Conservation (phyloP, 2,113 vertebrate genomes). For the Smithornis capensis region DNA sequence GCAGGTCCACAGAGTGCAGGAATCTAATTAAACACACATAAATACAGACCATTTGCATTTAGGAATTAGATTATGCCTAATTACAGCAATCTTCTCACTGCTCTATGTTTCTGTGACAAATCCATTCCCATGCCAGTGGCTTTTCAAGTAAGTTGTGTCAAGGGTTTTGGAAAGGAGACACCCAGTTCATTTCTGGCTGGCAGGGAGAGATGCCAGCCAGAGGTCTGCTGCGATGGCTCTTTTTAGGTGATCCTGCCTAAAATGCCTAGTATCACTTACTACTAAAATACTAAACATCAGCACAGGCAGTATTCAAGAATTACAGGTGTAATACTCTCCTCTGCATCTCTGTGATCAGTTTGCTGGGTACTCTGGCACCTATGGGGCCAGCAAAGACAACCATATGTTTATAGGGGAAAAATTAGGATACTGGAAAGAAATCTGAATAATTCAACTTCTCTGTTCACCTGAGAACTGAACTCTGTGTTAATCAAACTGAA, state of each 20-base stretch:
- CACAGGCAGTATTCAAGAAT: not conserved
- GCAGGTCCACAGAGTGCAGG: not conserved
- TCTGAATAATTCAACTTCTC: not conserved
- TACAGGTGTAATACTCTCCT: not conserved
- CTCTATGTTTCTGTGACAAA: not conserved
- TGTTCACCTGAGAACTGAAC: not conserved
- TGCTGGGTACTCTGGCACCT: not conserved
- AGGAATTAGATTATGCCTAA: slow-evolving; percentile 20
- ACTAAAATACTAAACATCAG: not conserved
- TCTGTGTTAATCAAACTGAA: not conserved
- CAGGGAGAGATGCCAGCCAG: not conserved
- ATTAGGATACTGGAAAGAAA: not conserved
- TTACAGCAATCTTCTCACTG: not conserved
- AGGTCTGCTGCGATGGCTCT: not conserved
- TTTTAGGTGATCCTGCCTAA: not conserved
- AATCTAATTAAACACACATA: slow-evolving; percentile 8
- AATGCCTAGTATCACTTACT: rapidly evolving
- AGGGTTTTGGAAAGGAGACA: slow-evolving; percentile 22
- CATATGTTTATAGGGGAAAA: not conserved
- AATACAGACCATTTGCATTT: not conserved
- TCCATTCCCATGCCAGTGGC: not conserved
- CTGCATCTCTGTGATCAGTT: rapidly evolving
- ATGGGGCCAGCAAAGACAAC: not conserved
- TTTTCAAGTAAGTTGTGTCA: not conserved
- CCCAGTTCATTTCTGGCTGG: not conserved